phyloP scores from a whole-genome alignment of 2,113 vertebrate genomes.

The Nanger granti region DNA sequence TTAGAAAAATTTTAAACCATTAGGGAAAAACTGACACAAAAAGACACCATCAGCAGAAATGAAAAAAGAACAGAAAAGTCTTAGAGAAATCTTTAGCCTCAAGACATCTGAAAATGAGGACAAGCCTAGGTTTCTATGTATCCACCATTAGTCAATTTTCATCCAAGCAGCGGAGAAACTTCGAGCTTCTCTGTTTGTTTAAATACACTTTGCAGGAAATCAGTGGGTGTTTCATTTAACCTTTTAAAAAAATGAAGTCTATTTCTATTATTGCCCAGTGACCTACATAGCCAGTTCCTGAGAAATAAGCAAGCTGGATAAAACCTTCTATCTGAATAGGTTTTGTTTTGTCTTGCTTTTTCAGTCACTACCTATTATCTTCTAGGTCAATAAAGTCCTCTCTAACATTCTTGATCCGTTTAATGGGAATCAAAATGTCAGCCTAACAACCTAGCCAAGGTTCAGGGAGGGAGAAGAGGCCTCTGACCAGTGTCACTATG shows the following conservation, averaged over 20 bases:
- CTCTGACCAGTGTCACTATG: background rate
- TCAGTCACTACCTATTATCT: background rate
- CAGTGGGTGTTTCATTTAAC: background rate
- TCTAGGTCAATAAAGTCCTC: background rate
- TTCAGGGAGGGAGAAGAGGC: background rate
- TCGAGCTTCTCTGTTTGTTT: background rate
- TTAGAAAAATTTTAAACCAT: background rate
- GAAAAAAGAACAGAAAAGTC: background rate
- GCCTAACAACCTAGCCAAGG: background rate
- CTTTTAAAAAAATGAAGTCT: background rate
- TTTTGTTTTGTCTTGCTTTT: constrained; percentile 11
- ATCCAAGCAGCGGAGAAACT: background rate
- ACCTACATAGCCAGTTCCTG: background rate
- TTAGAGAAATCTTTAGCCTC: background rate
- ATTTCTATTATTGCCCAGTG: background rate
- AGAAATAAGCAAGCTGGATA: background rate
- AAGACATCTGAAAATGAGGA: background rate
- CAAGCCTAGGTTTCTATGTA: background rate
- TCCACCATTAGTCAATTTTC: background rate
- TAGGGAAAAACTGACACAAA: background rate
- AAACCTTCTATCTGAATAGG: background rate
- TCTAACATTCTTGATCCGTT: background rate
- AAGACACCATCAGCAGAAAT: constrained; percentile 6
- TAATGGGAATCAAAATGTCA: background rate
- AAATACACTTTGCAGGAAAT: background rate